Percentiles rank a stretch among this genome's conserved stretches.
Conservation (phyloP, 2,888 invertebrate species). For the Pycnomerus fuliginosus region DNA sequence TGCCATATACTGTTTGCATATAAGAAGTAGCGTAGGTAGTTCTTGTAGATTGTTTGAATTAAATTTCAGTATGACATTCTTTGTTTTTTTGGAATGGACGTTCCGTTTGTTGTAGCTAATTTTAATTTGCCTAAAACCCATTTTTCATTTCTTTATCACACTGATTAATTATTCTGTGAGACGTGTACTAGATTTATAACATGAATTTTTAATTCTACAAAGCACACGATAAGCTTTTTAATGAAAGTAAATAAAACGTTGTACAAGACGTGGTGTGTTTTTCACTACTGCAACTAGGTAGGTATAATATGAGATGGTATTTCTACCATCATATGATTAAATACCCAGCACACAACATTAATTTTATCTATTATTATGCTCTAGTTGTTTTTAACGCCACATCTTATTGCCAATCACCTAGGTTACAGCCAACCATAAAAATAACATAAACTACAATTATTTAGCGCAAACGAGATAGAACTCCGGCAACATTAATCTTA, state of each 20-base stretch:
- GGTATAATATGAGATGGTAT: constrained; percentile 13
- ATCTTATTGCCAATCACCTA: constrained; percentile 31
- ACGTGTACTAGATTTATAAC: constrained; percentile 22
- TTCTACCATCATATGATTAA: constrained; percentile 13
- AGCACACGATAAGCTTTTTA: constrained; percentile 17
- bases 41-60: too few relatives aligned
- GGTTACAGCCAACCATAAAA: constrained; percentile 31
- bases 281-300: constrained; percentile 1
- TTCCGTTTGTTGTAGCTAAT: constrained; percentile 18
- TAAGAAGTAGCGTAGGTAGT: too few relatives aligned
- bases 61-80: too few relatives aligned
- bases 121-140: constrained; percentile 15
- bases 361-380: too few relatives aligned
- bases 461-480: constrained; percentile 1
- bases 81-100: too few relatives aligned
- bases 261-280: constrained; percentile 8
- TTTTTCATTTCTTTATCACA: constrained; percentile 21
- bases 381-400: constrained; percentile 4
- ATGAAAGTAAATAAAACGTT: constrained; percentile 8
- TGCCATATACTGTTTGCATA: too few relatives aligned
- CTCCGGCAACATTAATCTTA: constrained; percentile 8
- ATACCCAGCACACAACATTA: constrained; percentile 13
- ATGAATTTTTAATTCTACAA: constrained; percentile 22
- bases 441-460: constrained; percentile 25
- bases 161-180: constrained; percentile 24